Evolutionary conservation across 2,888 invertebrate species (phyloP), one percentile per base, ranked within the genome.

Genomic region (Gasteruption jaculator): DNA sequence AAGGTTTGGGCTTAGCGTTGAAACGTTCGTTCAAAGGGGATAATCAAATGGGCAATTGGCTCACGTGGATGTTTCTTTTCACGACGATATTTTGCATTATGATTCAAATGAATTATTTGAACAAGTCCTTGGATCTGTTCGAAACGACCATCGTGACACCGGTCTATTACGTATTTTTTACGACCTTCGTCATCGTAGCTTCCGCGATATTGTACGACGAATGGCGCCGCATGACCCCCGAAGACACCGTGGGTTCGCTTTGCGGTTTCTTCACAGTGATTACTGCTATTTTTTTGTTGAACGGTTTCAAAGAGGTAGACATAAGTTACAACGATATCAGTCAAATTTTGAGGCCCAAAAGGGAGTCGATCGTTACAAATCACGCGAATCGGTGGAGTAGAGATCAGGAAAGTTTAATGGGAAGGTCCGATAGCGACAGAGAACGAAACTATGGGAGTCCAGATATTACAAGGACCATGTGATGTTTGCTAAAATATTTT

Each of bases 141-240:
- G 93, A 92, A 65, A 95, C 95, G 0, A 86, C 87, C 51, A 81
- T 97, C 59, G 96, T 99, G 1, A 96, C 94, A 4, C 95, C 97
- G 1, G 85, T 97, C 15, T 95, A 96, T 68, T 97, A 97, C 74
- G 96, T 97, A 0, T 85, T 94, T 75, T 97, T 97, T 70, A 97
- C 96, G 8, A 82, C 89, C 1, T 79, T 91, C 62, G 96, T 95
- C 5, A 88, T 97, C 50, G 74, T 87, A 15, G 92, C 93, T 1
- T 94, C 95, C 0, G 82, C 88, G 0, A 90, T 96, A 62, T 76
- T 97, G 3, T 94, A 91, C 64, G 83, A 85, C 61, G 96, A 97
- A 74, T 96, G 94, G 86, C 77, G 80, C 29, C 78, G 82, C 54
- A 85, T 97, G 80, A 73, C 71, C 10, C 68, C 74, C 2, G 75